These are phyloP conservation scores for Caenorhabditis imperialis DNA, from an alignment of 2,888 invertebrate species.

Conservation along the genomic window DNA sequence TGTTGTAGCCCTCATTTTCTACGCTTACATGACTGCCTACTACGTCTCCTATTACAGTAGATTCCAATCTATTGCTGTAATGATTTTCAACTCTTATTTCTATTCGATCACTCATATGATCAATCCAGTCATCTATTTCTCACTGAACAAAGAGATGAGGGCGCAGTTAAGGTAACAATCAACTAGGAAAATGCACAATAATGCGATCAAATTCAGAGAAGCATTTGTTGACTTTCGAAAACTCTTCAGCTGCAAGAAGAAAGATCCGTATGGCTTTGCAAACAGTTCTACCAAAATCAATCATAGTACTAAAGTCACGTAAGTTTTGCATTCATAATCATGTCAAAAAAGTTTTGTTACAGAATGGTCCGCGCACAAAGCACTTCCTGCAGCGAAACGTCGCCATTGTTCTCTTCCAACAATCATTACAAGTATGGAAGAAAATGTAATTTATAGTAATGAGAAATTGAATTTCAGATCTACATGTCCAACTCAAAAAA, in stretches of 20 bases:
- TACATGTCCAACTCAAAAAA: conserved; percentile 42
- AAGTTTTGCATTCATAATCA: not conserved
- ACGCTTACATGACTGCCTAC: conserved; percentile 76
- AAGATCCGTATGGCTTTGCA: conserved; percentile 55
- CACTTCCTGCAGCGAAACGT: conserved; percentile 63
- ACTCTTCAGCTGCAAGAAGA: conserved; percentile 46
- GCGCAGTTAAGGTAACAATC: conserved; percentile 49
- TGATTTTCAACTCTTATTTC: conserved; percentile 77
- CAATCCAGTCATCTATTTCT: conserved; percentile 77
- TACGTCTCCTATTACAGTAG: conserved; percentile 76
- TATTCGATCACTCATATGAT: conserved; percentile 78
- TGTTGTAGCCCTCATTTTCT: conserved; percentile 77
- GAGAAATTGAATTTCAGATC: conserved; percentile 18
- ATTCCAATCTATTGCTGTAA: conserved; percentile 65
- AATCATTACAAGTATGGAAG: conserved; percentile 50
- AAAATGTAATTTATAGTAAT: conserved; percentile 5
- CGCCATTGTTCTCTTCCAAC: conserved; percentile 60
- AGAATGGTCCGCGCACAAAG: conserved; percentile 52
- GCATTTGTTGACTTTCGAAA: conserved; percentile 42
- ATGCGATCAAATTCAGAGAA: conserved; percentile 31
- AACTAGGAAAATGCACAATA: not conserved
- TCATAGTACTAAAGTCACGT: conserved; percentile 55
- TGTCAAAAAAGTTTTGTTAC: conserved; percentile 8
- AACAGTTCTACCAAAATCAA: conserved; percentile 56
- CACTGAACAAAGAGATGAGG: conserved; percentile 74